A percentile compares a stretch with the other conserved stretches of the same genome.
These are phyloP conservation scores for Cryptoprocta ferox DNA, from an alignment of 2,797 vertebrate species.

Conservation along the genomic window DNA sequence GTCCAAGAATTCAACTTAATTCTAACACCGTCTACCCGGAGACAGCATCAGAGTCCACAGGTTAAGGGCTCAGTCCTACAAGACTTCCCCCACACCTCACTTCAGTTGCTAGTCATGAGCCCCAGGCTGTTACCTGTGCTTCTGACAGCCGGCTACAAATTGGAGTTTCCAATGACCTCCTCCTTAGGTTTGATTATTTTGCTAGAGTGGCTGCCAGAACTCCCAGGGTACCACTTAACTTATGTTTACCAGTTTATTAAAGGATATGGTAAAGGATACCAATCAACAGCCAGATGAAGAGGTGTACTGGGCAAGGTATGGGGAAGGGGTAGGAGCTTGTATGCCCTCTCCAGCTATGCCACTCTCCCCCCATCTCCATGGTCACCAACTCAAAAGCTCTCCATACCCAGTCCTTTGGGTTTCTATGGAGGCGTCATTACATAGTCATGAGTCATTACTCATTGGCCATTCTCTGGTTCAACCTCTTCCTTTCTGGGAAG, in stretches of 20 bases:
- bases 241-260: neutral
- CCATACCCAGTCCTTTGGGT: neutral
- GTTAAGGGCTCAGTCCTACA: neutral
- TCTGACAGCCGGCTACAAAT: neutral
- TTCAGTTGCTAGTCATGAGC: neutral
- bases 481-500: neutral
- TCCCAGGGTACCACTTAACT: neutral
- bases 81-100: neutral
- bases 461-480: neutral
- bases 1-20: neutral
- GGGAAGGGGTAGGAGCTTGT: neutral
- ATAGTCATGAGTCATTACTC: neutral
- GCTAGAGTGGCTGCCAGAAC: neutral
- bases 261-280: neutral
- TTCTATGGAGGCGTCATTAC: neutral
- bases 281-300: neutral
- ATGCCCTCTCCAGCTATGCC: neutral
- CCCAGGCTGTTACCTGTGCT: neutral
- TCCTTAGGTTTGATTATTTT: neutral
- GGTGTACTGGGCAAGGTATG: neutral
- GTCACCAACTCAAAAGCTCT: neutral
- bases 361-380: neutral
- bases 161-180: neutral
- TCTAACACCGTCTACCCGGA: neutral
- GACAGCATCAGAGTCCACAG: neutral